Percentiles rank a stretch among this genome's conserved stretches.
Evolutionary conservation across 2,888 invertebrate species (phyloP).

Genomic region (Apodemia zela): DNA sequence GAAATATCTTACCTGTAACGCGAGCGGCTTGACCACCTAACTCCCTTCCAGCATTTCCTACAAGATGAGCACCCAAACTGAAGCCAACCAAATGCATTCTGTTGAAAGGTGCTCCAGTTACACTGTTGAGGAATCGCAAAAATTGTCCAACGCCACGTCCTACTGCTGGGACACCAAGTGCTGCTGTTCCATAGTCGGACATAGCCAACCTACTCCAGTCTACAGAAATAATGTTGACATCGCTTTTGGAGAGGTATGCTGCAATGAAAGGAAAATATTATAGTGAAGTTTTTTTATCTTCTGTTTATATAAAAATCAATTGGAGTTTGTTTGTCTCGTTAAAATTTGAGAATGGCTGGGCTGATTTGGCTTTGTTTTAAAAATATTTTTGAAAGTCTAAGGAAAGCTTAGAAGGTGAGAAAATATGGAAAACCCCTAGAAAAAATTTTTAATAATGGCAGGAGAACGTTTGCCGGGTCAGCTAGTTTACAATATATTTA

Average conservation of each 20-base stretch:
- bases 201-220: slow-evolving; percentile 49
- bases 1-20: slow-evolving; percentile 53
- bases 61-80: slow-evolving; percentile 58
- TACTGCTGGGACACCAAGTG: slow-evolving; percentile 42
- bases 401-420: too few relatives aligned
- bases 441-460: too few relatives aligned
- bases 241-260: slow-evolving; percentile 42
- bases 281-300: too few relatives aligned
- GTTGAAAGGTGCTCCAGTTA: slow-evolving; percentile 38
- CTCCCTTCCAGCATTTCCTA: slow-evolving; percentile 56
- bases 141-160: slow-evolving; percentile 48
- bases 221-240: slow-evolving; percentile 47
- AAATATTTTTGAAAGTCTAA: too few relatives aligned
- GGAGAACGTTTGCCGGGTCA: too few relatives aligned
- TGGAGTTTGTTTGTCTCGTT: too few relatives aligned
- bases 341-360: too few relatives aligned
- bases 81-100: slow-evolving; percentile 63
- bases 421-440: too few relatives aligned
- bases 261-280: slow-evolving; percentile 22
- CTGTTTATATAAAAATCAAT: too few relatives aligned
- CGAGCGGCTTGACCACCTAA: slow-evolving; percentile 46
- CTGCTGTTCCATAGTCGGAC: slow-evolving; percentile 44
- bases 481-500: too few relatives aligned
- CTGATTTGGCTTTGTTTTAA: too few relatives aligned
- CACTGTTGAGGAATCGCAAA: slow-evolving; percentile 33